These are phyloP conservation scores for Psammodynastes pulverulentus DNA, from an alignment of 2,113 vertebrate species.

Conservation along the genomic window DNA sequence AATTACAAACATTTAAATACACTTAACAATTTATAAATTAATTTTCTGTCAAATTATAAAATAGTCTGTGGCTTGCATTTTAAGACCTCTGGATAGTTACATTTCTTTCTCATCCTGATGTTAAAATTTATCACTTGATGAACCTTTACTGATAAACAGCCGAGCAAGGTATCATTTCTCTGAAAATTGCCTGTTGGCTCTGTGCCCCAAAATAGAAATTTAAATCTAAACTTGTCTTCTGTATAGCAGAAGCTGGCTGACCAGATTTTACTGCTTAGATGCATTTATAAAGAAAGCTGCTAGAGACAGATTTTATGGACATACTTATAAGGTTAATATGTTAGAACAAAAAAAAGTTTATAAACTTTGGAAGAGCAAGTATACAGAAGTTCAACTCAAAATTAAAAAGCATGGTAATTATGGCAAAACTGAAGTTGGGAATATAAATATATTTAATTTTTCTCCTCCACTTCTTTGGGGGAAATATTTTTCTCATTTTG, in stretches of 20 bases:
- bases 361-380: neutral
- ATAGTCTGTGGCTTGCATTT: neutral
- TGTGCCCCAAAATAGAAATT: neutral
- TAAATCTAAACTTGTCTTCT: neutral
- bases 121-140: neutral
- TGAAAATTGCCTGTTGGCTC: neutral
- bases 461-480: neutral
- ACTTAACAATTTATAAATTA: neutral
- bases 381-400: neutral
- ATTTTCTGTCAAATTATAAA: neutral
- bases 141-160: neutral
- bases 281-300: neutral
- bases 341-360: neutral
- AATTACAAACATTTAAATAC: neutral
- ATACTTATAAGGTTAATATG: neutral
- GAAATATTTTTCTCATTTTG: neutral
- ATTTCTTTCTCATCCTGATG: neutral
- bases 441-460: neutral
- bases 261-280: neutral
- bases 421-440: neutral
- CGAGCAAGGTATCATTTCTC: neutral
- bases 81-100: neutral
- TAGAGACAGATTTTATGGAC: neutral
- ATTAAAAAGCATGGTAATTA: neutral
- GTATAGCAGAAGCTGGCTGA: neutral